Evolutionary conservation across 37 sponge, comb jelly and placozoan species (phyloP).

Genomic region (Agelas oroides): DNA sequence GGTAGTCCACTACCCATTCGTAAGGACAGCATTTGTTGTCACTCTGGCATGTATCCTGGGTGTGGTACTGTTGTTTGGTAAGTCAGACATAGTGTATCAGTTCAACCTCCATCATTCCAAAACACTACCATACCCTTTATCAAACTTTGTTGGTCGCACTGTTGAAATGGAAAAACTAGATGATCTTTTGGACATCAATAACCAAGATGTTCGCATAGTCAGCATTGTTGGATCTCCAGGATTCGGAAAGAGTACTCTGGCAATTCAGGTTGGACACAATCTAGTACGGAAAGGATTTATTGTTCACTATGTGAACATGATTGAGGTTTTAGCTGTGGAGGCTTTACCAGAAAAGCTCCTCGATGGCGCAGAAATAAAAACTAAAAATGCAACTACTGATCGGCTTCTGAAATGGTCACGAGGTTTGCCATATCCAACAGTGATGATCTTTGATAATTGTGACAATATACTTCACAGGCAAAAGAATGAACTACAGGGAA

Average conservation of each 20-base stretch:
- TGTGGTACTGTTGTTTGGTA: too few species aligned
- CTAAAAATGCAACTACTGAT: constrained; percentile 1
- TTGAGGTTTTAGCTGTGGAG: not conserved
- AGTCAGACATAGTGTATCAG: too few species aligned
- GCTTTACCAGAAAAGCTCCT: constrained; percentile 14
- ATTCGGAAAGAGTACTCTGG: constrained; percentile 40
- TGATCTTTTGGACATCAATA: not conserved
- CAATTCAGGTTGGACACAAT: constrained; percentile 8
- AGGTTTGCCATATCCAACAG: not conserved
- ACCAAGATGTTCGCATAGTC: constrained; percentile 1
- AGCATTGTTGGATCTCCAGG: constrained; percentile 40
- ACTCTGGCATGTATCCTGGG: too few species aligned
- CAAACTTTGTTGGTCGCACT: constrained; percentile 17
- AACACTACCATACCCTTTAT: constrained; percentile 6
- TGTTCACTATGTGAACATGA: constrained; percentile 25
- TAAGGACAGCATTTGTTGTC: too few species aligned
- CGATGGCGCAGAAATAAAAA: not conserved
- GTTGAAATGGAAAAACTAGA: not conserved
- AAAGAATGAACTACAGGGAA: not conserved
- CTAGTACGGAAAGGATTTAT: not conserved
- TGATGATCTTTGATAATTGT: constrained; percentile 33
- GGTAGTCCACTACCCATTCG: too few species aligned
- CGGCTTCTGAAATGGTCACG: constrained; percentile 3
- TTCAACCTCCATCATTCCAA: constrained; percentile 15
- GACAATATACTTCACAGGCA: constrained; percentile 14